A percentile compares a stretch with the other conserved stretches of the same genome.
Conservation (phyloP, 2,113 vertebrate species). For the Anas platyrhynchos region DNA sequence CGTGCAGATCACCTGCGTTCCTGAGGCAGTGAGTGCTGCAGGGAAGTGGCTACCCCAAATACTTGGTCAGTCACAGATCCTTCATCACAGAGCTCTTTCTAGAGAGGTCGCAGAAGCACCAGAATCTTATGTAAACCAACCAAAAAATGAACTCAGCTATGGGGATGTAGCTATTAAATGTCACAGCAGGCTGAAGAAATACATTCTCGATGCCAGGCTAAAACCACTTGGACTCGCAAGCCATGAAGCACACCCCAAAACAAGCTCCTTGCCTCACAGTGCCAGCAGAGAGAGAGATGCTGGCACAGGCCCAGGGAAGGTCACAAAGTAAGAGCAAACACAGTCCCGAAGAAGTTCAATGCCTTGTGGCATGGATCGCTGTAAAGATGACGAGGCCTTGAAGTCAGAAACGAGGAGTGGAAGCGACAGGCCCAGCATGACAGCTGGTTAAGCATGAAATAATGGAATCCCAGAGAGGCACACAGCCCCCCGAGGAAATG, state of each 20-base stretch:
- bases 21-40: background rate
- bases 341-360: background rate
- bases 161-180: background rate
- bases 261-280: fast-evolving
- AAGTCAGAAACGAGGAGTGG: background rate
- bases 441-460: background rate
- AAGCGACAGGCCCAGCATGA: background rate
- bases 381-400: background rate
- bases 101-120: background rate
- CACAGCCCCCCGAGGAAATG: background rate
- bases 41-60: background rate
- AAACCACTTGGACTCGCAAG: background rate
- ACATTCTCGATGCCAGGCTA: background rate
- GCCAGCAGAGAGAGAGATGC: background rate
- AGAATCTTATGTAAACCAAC: background rate
- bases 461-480: background rate
- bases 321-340: background rate
- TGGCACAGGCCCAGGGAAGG: background rate
- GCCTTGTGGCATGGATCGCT: background rate
- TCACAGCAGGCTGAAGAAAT: background rate
- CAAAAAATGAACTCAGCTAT: background rate
- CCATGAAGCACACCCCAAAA: background rate
- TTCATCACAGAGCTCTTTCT: background rate
- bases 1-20: background rate
- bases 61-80: background rate